phyloP scores from a whole-genome alignment of 1,140 invertebrate genomes.

The Ladona fulva region DNA sequence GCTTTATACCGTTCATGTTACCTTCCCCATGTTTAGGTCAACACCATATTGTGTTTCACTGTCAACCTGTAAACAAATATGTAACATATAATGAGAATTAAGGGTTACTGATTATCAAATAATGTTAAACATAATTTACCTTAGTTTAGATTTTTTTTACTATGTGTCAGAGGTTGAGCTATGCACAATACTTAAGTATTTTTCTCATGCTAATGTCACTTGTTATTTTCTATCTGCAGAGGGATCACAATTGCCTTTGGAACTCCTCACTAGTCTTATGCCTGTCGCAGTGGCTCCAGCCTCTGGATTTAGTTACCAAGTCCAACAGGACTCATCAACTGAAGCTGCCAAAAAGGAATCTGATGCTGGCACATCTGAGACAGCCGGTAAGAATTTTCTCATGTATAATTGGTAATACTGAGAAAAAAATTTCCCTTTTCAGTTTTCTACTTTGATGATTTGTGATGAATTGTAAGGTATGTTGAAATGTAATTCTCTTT shows the following conservation, averaged over 20 bases:
- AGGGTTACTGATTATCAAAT: too few species aligned
- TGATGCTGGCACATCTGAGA: background rate
- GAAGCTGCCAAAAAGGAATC: background rate
- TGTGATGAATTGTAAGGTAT: background rate
- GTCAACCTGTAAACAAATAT: too few species aligned
- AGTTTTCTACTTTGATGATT: too few species aligned
- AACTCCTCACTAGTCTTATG: constrained; percentile 54
- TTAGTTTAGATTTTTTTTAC: too few species aligned
- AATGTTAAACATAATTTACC: too few species aligned
- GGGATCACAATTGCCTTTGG: constrained; percentile 35
- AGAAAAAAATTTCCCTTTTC: too few species aligned
- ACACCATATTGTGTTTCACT: too few species aligned
- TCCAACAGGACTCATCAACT: constrained; percentile 21
- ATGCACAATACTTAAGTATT: too few species aligned
- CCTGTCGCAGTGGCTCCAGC: constrained; percentile 35
- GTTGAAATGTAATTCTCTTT: background rate
- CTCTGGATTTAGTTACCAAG: constrained; percentile 24
- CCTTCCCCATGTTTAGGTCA: too few species aligned
- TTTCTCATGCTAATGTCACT: constrained; percentile 16
- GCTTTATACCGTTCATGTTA: too few species aligned
- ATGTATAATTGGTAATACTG: background rate
- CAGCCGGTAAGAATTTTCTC: background rate
- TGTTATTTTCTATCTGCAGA: constrained; percentile 23
- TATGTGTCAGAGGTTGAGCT: too few species aligned
- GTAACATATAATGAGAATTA: too few species aligned